Evolutionary conservation across 1,140 invertebrate genomes (phyloP).

Genomic region (Atta texana): DNA sequence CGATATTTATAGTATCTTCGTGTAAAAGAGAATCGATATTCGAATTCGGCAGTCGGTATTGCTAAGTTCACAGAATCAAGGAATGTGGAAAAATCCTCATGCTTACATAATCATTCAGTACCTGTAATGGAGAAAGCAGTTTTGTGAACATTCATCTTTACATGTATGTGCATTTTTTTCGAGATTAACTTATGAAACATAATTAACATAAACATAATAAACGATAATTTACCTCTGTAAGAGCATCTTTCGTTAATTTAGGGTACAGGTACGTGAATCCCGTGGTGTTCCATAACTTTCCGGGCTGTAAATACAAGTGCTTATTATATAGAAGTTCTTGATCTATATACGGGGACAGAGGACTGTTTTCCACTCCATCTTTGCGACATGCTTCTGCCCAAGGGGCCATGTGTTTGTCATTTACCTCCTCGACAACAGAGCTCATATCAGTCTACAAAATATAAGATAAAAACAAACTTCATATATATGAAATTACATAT

Average conservation of each 20-base stretch:
- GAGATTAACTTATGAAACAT: not conserved
- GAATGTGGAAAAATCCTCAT: constrained; percentile 92
- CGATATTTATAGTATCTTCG: constrained; percentile 63
- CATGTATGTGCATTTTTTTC: not conserved
- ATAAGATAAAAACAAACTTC: not conserved
- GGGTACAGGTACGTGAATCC: constrained; percentile 88
- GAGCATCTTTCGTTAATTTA: constrained; percentile 87
- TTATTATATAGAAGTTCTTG: constrained; percentile 93
- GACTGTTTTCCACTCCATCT: constrained; percentile 93
- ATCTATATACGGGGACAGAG: constrained; percentile 94
- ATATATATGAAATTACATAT: not conserved
- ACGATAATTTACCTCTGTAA: constrained; percentile 87
- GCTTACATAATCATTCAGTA: constrained; percentile 89
- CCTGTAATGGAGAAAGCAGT: constrained; percentile 82
- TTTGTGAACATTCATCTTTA: constrained; percentile 52
- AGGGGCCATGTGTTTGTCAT: constrained; percentile 96
- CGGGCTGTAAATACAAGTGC: constrained; percentile 91
- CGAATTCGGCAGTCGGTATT: constrained; percentile 49
- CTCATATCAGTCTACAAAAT: constrained; percentile 89
- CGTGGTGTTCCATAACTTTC: constrained; percentile 88
- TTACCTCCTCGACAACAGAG: constrained; percentile 94
- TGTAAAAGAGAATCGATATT: constrained; percentile 53
- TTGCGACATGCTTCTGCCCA: constrained; percentile 94
- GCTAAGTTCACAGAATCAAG: constrained; percentile 85
- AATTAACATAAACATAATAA: not conserved